Conservation (phyloP, 2,113 vertebrate genomes). For the Microtus pennsylvanicus region DNA sequence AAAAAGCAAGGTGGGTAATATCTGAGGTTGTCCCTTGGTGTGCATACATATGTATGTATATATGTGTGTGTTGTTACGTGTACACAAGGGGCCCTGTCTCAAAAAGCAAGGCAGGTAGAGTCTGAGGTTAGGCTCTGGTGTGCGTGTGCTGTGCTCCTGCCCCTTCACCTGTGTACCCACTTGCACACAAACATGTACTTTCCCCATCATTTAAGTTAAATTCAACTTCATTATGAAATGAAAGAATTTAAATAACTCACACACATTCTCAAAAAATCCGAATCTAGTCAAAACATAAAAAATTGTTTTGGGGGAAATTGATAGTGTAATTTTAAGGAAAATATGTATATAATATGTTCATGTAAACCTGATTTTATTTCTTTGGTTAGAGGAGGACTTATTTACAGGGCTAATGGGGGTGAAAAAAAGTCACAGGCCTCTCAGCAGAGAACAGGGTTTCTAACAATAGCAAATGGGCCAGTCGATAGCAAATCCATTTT, state of each 20-base stretch:
- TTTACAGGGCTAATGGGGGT: not conserved
- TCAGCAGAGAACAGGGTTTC: conserved; percentile 57
- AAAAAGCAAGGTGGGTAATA: not conserved
- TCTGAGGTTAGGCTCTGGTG: too few species aligned
- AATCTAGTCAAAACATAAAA: conserved; percentile 14
- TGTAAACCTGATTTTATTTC: conserved; percentile 53
- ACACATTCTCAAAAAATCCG: conserved; percentile 36
- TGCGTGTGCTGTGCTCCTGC: too few species aligned
- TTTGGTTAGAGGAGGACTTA: conserved; percentile 49
- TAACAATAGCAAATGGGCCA: conserved; percentile 66
- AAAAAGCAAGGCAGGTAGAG: too few species aligned
- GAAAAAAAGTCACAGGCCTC: conserved; percentile 6
- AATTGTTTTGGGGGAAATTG: not conserved
- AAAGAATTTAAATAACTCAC: conserved; percentile 21
- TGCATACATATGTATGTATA: not conserved
- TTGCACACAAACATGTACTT: not conserved
- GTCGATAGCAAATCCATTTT: conserved; percentile 79
- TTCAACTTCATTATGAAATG: conserved; percentile 15
- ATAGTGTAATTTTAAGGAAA: not conserved
- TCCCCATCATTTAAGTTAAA: not conserved
- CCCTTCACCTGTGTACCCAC: too few species aligned
- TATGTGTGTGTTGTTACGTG: not conserved
- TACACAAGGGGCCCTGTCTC: too few species aligned
- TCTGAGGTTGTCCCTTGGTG: not conserved
- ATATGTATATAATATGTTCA: not conserved